Evolutionary conservation across 2,888 invertebrate species (phyloP).

Genomic region (Unio delphinus): DNA sequence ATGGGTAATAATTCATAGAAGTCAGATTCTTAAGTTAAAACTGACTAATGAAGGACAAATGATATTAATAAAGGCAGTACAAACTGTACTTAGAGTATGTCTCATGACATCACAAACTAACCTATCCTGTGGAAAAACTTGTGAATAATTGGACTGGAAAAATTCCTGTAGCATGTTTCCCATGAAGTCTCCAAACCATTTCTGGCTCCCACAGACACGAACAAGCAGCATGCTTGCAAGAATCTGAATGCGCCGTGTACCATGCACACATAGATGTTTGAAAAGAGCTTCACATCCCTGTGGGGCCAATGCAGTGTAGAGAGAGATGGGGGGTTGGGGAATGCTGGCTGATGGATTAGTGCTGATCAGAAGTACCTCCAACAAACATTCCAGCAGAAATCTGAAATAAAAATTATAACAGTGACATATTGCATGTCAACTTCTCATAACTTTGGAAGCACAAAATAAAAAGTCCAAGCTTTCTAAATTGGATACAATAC

Average conservation of each 20-base stretch:
- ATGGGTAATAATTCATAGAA: too few relatives aligned
- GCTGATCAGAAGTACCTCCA: constrained; percentile 81
- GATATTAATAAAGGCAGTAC: too few relatives aligned
- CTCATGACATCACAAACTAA: constrained; percentile 62
- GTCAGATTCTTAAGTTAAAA: too few relatives aligned
- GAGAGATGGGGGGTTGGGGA: constrained; percentile 54
- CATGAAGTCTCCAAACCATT: constrained; percentile 94
- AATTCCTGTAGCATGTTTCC: constrained; percentile 85
- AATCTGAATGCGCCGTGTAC: constrained; percentile 81
- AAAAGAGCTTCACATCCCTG: constrained; percentile 77
- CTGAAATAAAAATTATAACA: constrained; percentile 58
- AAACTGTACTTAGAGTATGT: too few relatives aligned
- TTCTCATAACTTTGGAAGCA: background rate
- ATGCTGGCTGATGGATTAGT: constrained; percentile 71
- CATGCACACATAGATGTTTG: constrained; percentile 82
- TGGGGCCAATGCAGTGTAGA: constrained; percentile 63
- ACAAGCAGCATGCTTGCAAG: constrained; percentile 78
- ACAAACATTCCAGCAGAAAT: constrained; percentile 84
- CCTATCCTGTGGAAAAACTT: constrained; percentile 90
- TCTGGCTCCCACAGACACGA: constrained; percentile 81
- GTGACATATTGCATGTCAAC: too few relatives aligned
- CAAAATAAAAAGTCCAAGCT: background rate
- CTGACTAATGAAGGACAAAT: too few relatives aligned
- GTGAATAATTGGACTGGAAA: constrained; percentile 84
- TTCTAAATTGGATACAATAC: too few relatives aligned